phyloP scores from a whole-genome alignment of 2,113 vertebrate genomes.

The Dipodomys spectabilis region DNA sequence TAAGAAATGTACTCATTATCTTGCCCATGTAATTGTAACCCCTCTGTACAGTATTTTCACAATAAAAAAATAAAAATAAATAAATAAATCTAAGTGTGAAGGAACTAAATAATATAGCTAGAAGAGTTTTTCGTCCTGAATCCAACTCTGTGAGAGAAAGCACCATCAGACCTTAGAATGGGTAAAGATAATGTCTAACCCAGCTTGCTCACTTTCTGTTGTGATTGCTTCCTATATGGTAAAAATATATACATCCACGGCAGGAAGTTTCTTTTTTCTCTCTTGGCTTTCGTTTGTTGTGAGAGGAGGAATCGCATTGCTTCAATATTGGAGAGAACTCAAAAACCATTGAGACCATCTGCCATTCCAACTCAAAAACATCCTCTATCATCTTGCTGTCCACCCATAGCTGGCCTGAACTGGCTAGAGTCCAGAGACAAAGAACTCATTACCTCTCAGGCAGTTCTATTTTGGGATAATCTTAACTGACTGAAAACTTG shows the following conservation, averaged over 20 bases:
- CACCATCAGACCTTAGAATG: neutral
- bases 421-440: neutral
- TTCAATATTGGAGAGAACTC: neutral
- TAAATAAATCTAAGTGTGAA: constrained; percentile 34
- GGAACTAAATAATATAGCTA: neutral
- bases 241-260: neutral
- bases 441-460: neutral
- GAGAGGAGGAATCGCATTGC: neutral
- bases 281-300: neutral
- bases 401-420: neutral
- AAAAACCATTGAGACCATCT: neutral
- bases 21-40: too few relatives aligned
- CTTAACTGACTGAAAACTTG: neutral
- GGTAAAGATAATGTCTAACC: neutral
- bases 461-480: neutral
- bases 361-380: neutral
- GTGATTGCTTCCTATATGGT: neutral
- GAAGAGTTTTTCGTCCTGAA: neutral
- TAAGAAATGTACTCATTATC: too few relatives aligned
- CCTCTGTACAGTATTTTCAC: too few relatives aligned
- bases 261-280: neutral
- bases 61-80: too few relatives aligned
- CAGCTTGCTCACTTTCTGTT: neutral
- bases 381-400: neutral
- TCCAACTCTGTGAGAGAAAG: neutral